These are phyloP conservation scores for Palythoa caribaeorum DNA, from an alignment of 92 coral and sea anemone species.

Conservation along the genomic window DNA sequence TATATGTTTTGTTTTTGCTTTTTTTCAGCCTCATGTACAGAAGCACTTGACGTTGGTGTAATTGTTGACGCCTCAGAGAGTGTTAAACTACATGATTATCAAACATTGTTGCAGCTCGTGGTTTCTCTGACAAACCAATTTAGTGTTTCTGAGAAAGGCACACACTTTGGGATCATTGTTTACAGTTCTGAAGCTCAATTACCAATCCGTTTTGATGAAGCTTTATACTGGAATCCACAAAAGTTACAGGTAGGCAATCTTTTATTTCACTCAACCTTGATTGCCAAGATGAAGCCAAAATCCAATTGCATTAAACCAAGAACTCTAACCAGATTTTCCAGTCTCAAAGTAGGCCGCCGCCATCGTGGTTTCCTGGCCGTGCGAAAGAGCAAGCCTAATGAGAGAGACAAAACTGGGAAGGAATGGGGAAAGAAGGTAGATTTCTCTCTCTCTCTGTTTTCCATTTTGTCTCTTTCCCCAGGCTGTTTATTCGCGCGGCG, in stretches of 20 bases:
- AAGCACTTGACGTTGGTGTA: conserved; percentile 30
- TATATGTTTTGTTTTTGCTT: background rate
- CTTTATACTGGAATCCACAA: background rate
- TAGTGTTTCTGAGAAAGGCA: conserved; percentile 17
- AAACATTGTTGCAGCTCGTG: background rate
- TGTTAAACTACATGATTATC: conserved; percentile 4
- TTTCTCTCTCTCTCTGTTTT: too few relatives aligned
- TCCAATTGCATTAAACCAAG: too few relatives aligned
- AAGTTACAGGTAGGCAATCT: background rate
- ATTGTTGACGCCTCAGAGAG: conserved; percentile 38
- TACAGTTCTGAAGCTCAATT: conserved; percentile 5
- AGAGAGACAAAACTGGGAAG: too few relatives aligned
- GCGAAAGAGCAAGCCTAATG: too few relatives aligned
- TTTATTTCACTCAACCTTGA: too few relatives aligned
- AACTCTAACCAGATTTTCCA: too few relatives aligned
- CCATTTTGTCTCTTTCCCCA: too few relatives aligned
- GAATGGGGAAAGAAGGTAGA: too few relatives aligned
- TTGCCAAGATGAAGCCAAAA: too few relatives aligned
- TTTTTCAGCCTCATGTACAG: background rate
- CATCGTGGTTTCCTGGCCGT: too few relatives aligned
- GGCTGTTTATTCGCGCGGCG: too few relatives aligned
- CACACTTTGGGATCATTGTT: conserved; percentile 23
- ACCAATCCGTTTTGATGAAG: background rate
- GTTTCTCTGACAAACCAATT: conserved; percentile 13
- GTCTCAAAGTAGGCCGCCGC: too few relatives aligned